These are phyloP conservation scores for Peromyscus nudipes DNA, from an alignment of 2,797 vertebrate species.

Conservation along the genomic window DNA sequence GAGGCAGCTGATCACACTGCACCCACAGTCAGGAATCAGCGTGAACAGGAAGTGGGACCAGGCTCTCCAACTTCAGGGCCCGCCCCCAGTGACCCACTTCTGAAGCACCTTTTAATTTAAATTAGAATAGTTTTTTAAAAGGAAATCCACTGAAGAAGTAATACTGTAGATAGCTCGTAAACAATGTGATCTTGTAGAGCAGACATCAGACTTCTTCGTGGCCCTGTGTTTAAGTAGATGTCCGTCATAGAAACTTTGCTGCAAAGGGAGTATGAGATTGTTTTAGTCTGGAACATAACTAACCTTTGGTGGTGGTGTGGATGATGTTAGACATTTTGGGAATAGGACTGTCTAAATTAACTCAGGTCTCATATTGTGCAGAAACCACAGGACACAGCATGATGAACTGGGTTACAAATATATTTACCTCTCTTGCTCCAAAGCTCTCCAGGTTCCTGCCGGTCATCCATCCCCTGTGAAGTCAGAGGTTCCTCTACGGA, in stretches of 20 bases:
- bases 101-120: not conserved
- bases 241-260: conserved; percentile 31
- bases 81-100: not conserved
- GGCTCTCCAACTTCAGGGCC: not conserved
- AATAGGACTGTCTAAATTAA: not conserved
- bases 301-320: not conserved
- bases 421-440: not conserved
- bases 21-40: not conserved
- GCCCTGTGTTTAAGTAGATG: not conserved
- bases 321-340: not conserved
- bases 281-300: not conserved
- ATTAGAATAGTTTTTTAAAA: not conserved
- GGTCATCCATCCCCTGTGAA: not conserved
- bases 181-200: not conserved
- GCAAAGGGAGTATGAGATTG: not conserved
- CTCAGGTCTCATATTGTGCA: not conserved
- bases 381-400: not conserved
- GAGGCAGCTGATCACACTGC: not conserved
- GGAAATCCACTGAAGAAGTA: not conserved
- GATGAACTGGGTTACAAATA: not conserved
- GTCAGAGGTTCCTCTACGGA: not conserved
- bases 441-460: not conserved
- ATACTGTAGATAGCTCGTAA: not conserved
- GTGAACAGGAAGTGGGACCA: not conserved
- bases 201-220: not conserved